Conservation (phyloP, 2,888 invertebrate species). For the Lasioglossum calceatum region DNA sequence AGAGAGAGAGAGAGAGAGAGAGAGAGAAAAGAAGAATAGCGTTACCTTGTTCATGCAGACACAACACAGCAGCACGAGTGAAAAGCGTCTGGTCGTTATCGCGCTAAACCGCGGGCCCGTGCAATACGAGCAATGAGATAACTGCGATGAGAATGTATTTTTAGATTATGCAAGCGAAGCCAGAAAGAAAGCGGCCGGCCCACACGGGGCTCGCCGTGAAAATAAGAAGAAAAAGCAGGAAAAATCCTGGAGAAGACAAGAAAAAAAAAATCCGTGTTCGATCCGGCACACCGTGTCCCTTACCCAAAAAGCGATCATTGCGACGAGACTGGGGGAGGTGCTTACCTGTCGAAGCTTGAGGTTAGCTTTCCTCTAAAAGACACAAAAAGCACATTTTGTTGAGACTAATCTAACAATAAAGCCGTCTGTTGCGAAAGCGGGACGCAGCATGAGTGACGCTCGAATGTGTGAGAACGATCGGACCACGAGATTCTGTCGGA, state of each 20-base stretch:
- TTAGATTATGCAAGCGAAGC: constrained; percentile 57
- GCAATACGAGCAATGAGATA: constrained; percentile 54
- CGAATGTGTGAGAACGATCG: constrained; percentile 32
- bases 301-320: constrained; percentile 45
- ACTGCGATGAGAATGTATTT: constrained; percentile 46
- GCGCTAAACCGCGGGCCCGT: constrained; percentile 43
- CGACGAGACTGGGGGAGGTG: constrained; percentile 55
- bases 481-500: constrained; percentile 12
- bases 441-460: constrained; percentile 46
- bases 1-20: too few species aligned
- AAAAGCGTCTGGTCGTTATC: constrained; percentile 41
- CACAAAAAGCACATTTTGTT: constrained; percentile 70
- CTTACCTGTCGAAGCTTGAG: constrained; percentile 81
- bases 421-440: constrained; percentile 57
- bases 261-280: constrained; percentile 20
- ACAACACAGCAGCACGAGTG: constrained; percentile 34
- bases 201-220: neutral
- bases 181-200: constrained; percentile 38
- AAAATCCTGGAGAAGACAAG: neutral
- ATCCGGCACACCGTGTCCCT: constrained; percentile 33
- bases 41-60: constrained; percentile 50
- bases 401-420: constrained; percentile 35
- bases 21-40: neutral
- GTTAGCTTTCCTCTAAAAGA: constrained; percentile 80
- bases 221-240: neutral